Evolutionary conservation across 2,888 invertebrate genomes (phyloP).

Genomic region (Papilio elwesi): DNA sequence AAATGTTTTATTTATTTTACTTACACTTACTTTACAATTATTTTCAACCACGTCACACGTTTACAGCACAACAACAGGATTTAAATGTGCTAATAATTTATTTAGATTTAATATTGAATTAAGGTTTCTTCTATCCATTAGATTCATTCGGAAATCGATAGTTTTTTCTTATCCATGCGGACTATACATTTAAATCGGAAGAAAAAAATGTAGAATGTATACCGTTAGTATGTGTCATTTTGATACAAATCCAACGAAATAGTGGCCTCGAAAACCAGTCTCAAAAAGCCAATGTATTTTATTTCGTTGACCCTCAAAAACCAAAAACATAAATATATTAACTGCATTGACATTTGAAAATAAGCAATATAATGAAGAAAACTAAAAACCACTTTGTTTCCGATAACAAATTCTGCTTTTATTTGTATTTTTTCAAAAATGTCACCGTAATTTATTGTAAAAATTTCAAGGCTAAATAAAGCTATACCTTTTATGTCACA

Average conservation of each 20-base stretch:
- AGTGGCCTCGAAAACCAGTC: conserved; percentile 9
- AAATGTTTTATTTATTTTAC: no score
- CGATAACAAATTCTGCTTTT: background rate
- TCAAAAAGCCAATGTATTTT: background rate
- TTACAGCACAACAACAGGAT: no score
- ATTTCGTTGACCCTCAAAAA: background rate
- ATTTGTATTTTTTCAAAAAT: background rate
- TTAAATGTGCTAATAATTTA: no score
- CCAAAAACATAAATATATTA: conserved; percentile 3
- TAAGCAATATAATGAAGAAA: background rate
- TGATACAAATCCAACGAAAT: background rate
- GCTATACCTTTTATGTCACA: background rate
- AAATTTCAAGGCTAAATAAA: conserved; percentile 9
- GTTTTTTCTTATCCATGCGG: no score
- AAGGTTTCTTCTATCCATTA: no score
- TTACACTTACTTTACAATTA: no score
- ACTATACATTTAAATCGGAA: no score
- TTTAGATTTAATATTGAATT: no score
- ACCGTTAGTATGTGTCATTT: no score
- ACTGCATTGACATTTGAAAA: conserved; percentile 7
- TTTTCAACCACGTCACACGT: no score
- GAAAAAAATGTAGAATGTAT: no score
- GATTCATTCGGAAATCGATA: no score
- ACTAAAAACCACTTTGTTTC: conserved; percentile 1
- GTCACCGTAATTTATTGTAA: background rate